Base-by-base conservation (phyloP, 2,113 vertebrate genomes). In the Barbus barbus region DNA sequence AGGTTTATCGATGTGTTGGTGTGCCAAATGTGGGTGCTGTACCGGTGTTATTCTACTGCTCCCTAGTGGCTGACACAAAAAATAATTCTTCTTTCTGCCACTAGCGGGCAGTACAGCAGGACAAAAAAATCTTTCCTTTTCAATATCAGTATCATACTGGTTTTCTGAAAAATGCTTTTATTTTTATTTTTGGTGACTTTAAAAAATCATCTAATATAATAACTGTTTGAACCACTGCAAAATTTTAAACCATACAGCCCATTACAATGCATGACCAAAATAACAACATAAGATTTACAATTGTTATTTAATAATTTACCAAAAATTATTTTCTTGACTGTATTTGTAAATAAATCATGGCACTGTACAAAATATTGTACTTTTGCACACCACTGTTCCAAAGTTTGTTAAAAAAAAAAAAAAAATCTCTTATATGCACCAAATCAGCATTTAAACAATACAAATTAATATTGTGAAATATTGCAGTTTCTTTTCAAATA, bases 61-160 rank as follows among this genome's bases (percentile, higher is more conserved):
- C 31, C 67, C 83, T 87, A 36, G 7, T 46, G 83, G 75, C 9
- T 48, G 63, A 20, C 48, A 38, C 22, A n/a, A 61, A 22, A 67
- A 58, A 82, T n/a, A n/a, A n/a, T 60, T n/a, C 7, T 58, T 14
- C 18, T 11, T 71, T 83, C 48, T n/a, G 9, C 73, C 73, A 75
- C 73, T 51, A 51, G 73, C 0, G 0, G 73, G 44, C 46, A 51
- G 5, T 75, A 38, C 1, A 9, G 13, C 22, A 6, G 51, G n/a
- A 63, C 36, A 24, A 4, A 46, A 22, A 79, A 79, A 36, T 16
- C 0, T 9, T 31, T 18, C 9, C 16, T 53, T 5, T 38, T 63
- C 7, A 33, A 8, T 16, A n/a, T 8, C 3, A 48, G 2, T 36
- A 67, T 33, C 22, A 46, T 5, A 26, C 26, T 65, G 22, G 71